phyloP scores from a whole-genome alignment of 2,888 invertebrate species.

The Stramonita haemastoma region DNA sequence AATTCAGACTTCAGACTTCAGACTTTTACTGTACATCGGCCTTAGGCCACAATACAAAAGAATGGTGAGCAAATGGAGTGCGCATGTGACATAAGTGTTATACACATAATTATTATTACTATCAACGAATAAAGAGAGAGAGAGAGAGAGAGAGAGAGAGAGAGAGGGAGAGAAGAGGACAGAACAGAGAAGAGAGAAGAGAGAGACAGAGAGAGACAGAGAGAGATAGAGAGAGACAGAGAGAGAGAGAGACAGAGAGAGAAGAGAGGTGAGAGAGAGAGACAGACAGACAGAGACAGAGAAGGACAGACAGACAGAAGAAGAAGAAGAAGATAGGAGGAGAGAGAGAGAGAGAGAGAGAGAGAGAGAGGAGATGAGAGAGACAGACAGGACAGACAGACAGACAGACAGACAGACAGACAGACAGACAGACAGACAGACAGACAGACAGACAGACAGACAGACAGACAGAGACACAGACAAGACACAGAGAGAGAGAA shows the following conservation, averaged over 20 bases:
- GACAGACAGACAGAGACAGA: background rate
- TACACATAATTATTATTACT: too few species aligned
- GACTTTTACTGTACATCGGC: too few species aligned
- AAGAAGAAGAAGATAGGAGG: background rate
- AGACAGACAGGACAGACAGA: background rate
- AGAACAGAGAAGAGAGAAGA: background rate
- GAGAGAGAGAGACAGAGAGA: slow-evolving; percentile 2
- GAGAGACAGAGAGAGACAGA: background rate
- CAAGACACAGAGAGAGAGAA: background rate
- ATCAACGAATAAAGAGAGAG: too few species aligned
- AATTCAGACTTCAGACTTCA: too few species aligned
- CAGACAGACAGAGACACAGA: background rate
- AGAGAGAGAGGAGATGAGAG: background rate
- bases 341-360: slow-evolving; percentile 27
- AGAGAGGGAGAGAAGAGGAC: background rate
- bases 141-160: too few species aligned
- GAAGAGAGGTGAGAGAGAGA: background rate
- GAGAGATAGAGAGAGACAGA: background rate
- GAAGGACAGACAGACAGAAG: background rate
- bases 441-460: background rate
- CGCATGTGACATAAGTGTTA: too few species aligned
- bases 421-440: background rate
- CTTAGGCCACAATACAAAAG: too few species aligned
- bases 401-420: background rate
- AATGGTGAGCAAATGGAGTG: too few species aligned